phyloP scores from a whole-genome alignment of 1,140 invertebrate species.

The Caenorhabditis remanei region DNA sequence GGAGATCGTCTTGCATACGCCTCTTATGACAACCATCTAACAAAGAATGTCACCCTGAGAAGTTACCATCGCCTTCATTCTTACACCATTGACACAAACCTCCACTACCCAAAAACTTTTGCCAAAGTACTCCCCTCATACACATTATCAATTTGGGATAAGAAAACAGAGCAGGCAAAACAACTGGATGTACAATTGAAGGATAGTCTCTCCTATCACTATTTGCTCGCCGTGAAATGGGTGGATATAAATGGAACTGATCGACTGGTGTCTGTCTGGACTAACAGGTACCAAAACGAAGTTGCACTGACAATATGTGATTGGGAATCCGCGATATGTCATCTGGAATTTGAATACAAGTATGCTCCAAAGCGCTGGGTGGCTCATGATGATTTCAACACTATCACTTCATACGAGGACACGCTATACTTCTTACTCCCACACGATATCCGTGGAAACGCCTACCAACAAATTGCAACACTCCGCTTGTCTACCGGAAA shows the following conservation, averaged over 20 bases:
- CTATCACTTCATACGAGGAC: constrained; percentile 15
- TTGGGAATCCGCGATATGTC: constrained; percentile 62
- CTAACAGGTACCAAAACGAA: constrained; percentile 73
- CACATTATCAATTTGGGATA: constrained; percentile 65
- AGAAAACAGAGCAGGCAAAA: constrained; percentile 47
- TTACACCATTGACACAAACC: constrained; percentile 37
- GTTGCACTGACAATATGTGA: constrained; percentile 64
- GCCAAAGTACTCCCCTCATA: constrained; percentile 59
- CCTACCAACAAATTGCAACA: constrained; percentile 63
- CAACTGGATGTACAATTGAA: constrained; percentile 66
- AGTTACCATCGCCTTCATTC: constrained; percentile 29
- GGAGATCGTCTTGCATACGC: constrained; percentile 73
- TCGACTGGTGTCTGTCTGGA: constrained; percentile 72
- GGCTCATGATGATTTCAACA: constrained; percentile 63
- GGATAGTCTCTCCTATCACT: constrained; percentile 59
- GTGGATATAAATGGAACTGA: constrained; percentile 67
- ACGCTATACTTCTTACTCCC: constrained; percentile 65
- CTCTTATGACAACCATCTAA: constrained; percentile 68
- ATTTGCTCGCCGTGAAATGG: constrained; percentile 69
- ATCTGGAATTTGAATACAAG: constrained; percentile 61
- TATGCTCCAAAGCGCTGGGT: constrained; percentile 60
- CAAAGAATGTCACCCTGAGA: constrained; percentile 68
- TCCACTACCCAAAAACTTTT: constrained; percentile 74
- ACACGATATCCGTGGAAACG: constrained; percentile 56
- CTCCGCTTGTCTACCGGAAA: constrained; percentile 12